Percentiles rank a stretch among this genome's conserved stretches.
These are phyloP conservation scores for Cepaea nemoralis DNA, from an alignment of 1,140 invertebrate species.

Conservation along the genomic window DNA sequence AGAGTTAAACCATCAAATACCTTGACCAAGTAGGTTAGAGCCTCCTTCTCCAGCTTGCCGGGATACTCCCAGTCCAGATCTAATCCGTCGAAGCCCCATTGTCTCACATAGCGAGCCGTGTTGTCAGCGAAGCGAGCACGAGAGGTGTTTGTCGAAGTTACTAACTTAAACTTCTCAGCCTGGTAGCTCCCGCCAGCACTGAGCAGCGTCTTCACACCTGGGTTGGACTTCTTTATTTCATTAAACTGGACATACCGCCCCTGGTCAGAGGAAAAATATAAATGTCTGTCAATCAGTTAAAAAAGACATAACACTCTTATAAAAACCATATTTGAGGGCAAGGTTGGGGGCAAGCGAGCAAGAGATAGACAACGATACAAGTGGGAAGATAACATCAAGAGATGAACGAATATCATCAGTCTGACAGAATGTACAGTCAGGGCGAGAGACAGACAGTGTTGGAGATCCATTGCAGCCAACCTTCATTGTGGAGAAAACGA, in stretches of 20 bases:
- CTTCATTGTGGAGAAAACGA: too few relatives aligned
- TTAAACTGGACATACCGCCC: conserved; percentile 45
- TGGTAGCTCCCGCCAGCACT: conserved; percentile 48
- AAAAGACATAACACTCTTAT: too few relatives aligned
- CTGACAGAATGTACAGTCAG: too few relatives aligned
- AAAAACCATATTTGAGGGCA: too few relatives aligned
- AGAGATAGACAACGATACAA: too few relatives aligned
- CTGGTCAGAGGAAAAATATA: not conserved
- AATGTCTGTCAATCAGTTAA: too few relatives aligned
- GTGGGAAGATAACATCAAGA: too few relatives aligned
- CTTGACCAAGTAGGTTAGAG: conserved; percentile 42
- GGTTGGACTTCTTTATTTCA: conserved; percentile 42
- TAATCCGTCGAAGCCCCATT: conserved; percentile 52
- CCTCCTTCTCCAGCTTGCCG: not conserved
- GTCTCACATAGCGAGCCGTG: conserved; percentile 41
- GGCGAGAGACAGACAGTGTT: too few relatives aligned
- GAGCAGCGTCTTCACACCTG: conserved; percentile 44
- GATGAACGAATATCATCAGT: too few relatives aligned
- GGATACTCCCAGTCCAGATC: conserved; percentile 58
- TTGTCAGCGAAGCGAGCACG: conserved; percentile 42
- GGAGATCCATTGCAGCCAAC: too few relatives aligned
- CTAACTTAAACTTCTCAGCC: conserved; percentile 40
- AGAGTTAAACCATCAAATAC: not conserved
- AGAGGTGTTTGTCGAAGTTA: not conserved
- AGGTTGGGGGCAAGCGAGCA: too few relatives aligned